Conservation (phyloP, 2,113 vertebrate species). For the Pycnonotus jocosus region DNA sequence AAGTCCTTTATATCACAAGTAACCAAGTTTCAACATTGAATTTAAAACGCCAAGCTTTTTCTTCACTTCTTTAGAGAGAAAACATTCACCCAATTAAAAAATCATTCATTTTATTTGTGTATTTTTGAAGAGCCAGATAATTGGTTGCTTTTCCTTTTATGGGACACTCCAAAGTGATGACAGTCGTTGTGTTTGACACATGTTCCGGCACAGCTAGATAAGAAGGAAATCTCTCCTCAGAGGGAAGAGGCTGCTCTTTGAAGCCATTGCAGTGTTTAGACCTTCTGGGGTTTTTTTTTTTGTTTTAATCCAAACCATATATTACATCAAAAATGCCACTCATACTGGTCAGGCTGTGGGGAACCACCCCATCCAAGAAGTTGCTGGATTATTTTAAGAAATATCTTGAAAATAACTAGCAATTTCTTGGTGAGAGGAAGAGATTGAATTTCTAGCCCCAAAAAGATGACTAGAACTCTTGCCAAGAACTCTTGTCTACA, state of each 20-base stretch:
- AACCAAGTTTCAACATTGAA: background rate
- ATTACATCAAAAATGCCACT: background rate
- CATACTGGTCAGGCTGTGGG: background rate
- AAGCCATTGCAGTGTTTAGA: conserved; percentile 19
- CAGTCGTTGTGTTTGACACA: conserved; percentile 22
- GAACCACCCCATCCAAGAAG: background rate
- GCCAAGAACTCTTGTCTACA: background rate
- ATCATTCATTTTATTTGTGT: background rate
- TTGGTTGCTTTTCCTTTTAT: background rate
- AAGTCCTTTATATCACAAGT: conserved; percentile 11
- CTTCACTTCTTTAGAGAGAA: background rate
- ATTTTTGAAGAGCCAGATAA: conserved; percentile 27
- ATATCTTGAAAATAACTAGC: background rate
- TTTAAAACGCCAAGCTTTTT: background rate
- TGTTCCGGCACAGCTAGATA: conserved; percentile 6
- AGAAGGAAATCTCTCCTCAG: conserved; percentile 24
- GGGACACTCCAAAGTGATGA: conserved; percentile 17
- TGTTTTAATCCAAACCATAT: background rate
- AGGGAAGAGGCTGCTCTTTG: background rate
- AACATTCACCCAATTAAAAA: conserved; percentile 12
- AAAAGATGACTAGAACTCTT: background rate
- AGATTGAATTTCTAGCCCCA: background rate
- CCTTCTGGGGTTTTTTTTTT: background rate
- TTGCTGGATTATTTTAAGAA: background rate
- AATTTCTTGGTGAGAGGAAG: background rate